These are phyloP conservation scores for Drosophila malerkotliana DNA, from an alignment of 1,140 invertebrate species.

Conservation along the genomic window DNA sequence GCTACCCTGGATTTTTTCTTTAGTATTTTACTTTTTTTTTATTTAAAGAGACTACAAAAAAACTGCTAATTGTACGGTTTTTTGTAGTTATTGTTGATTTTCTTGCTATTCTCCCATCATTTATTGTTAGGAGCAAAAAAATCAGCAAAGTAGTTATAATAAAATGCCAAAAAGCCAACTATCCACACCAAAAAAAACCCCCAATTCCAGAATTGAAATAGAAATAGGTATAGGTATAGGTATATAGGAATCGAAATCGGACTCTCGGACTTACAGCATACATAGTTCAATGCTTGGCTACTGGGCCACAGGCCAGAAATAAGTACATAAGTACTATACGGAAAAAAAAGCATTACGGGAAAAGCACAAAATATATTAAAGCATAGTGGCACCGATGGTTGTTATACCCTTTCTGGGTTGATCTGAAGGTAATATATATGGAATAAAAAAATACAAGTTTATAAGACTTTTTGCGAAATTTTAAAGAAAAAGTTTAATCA, in stretches of 20 bases:
- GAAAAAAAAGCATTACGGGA: neutral
- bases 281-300: constrained; percentile 68
- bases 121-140: constrained; percentile 60
- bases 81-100: neutral
- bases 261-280: constrained; percentile 29
- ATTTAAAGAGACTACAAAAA: constrained; percentile 10
- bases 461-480: no score
- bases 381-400: neutral
- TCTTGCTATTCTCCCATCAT: constrained; percentile 28
- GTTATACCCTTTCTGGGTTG: neutral
- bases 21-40: constrained; percentile 8
- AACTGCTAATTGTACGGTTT: constrained; percentile 67
- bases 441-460: neutral
- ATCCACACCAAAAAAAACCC: constrained; percentile 20
- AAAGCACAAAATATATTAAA: neutral
- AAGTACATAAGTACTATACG: constrained; percentile 19
- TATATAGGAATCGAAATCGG: constrained; percentile 21
- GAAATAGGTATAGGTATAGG: neutral
- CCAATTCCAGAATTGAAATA: constrained; percentile 13
- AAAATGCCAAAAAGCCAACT: constrained; percentile 45
- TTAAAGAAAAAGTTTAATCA: no score
- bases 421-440: no score
- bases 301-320: constrained; percentile 53
- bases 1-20: constrained; percentile 9
- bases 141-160: constrained; percentile 32